Conservation (phyloP, 1,140 invertebrate species). For the Venturia canescens region DNA sequence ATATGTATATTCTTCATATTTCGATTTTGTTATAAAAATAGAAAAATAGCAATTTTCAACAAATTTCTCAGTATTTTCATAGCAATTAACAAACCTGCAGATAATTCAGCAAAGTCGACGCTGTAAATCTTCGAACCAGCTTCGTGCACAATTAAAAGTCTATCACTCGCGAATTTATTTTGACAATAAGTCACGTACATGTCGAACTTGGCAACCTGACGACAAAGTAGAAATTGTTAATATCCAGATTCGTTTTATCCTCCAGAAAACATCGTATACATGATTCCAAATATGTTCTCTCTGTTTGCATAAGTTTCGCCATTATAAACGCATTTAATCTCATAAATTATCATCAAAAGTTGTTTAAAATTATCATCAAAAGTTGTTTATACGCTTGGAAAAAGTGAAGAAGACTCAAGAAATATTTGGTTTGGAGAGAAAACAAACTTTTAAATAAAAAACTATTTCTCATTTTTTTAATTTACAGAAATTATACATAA, state of each 20-base stretch:
- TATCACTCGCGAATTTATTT: slow-evolving; percentile 98
- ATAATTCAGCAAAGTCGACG: slow-evolving; percentile 94
- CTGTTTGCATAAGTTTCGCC: slow-evolving; percentile 97
- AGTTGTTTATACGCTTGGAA: too few relatives aligned
- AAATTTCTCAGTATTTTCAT: too few relatives aligned
- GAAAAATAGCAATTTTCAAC: too few relatives aligned
- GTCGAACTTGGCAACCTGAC: slow-evolving; percentile 94
- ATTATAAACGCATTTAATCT: slow-evolving; percentile 87
- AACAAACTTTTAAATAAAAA: too few relatives aligned
- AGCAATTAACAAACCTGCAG: slow-evolving; percentile 80
- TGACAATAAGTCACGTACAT: slow-evolving; percentile 99
- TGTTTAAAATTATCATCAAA: too few relatives aligned
- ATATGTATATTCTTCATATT: too few relatives aligned
- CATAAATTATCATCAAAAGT: neutral
- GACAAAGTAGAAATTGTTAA: slow-evolving; percentile 55
- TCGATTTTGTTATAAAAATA: too few relatives aligned
- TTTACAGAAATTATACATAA: too few relatives aligned
- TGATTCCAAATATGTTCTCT: slow-evolving; percentile 96
- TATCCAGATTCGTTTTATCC: slow-evolving; percentile 77
- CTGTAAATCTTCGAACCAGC: slow-evolving; percentile 93
- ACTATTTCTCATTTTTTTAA: too few relatives aligned
- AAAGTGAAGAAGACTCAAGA: too few relatives aligned
- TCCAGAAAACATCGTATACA: slow-evolving; percentile 95
- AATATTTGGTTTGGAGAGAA: too few relatives aligned
- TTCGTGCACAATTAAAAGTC: slow-evolving; percentile 92